Conservation (phyloP, 2,113 vertebrate genomes). For the Myxocyprinus asiaticus region DNA sequence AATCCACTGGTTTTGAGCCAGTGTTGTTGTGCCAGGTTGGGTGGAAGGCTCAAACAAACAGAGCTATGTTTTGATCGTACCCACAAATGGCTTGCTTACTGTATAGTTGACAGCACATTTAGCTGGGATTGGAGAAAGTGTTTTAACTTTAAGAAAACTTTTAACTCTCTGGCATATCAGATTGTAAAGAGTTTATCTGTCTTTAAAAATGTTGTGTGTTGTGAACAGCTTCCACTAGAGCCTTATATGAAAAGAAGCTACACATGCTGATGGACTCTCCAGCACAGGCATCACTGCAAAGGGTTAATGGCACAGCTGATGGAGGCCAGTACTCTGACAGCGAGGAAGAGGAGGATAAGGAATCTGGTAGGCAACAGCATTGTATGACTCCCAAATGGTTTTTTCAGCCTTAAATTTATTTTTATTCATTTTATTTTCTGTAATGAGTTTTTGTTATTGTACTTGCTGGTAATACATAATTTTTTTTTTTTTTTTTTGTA, state of each 20-base stretch:
- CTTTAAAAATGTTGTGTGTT: constrained; percentile 27
- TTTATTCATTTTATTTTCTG: background rate
- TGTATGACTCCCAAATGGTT: background rate
- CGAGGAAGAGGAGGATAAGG: constrained; percentile 59
- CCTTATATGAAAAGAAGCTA: constrained; percentile 81
- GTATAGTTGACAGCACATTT: too few species aligned
- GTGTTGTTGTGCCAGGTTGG: too few species aligned
- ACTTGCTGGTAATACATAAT: too few species aligned
- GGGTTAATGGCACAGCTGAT: constrained; percentile 54
- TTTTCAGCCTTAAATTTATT: background rate
- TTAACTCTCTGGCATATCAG: background rate
- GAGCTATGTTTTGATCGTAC: too few species aligned
- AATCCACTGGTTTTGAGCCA: too few species aligned
- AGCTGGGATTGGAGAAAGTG: too few species aligned
- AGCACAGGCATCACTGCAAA: constrained; percentile 13
- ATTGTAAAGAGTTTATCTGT: background rate
- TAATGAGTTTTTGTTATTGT: background rate
- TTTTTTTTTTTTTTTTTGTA: too few species aligned
- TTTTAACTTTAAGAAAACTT: too few species aligned
- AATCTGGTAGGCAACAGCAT: constrained; percentile 50
- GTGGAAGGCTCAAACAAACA: too few species aligned
- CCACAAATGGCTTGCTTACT: too few species aligned
- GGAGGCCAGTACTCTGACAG: constrained; percentile 64
- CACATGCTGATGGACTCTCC: constrained; percentile 63
- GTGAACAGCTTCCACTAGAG: constrained; percentile 78